Conservation (phyloP, 2,888 invertebrate species). For the Nephrotoma flavescens region DNA sequence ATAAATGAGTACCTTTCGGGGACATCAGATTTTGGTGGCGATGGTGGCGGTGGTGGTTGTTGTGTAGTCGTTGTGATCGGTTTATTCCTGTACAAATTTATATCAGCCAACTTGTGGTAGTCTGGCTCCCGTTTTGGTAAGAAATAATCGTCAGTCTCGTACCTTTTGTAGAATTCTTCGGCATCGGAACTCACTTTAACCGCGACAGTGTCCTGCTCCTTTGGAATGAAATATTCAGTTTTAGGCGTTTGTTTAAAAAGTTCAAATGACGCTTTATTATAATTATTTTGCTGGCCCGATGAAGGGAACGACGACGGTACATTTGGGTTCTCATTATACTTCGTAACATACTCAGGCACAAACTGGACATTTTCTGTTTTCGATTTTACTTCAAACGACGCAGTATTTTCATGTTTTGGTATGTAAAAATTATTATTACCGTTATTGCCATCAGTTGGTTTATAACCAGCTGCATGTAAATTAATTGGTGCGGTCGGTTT, state of each 20-base stretch:
- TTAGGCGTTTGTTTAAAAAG: background rate
- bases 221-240: background rate
- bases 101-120: background rate
- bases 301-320: background rate
- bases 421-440: background rate
- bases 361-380: background rate
- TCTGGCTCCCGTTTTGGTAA: background rate
- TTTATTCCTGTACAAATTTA: background rate
- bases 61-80: background rate
- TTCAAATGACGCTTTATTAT: background rate
- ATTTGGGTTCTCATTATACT: background rate
- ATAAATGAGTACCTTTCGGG: background rate
- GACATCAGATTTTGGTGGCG: background rate
- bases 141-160: background rate
- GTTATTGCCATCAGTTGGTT: background rate
- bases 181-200: background rate
- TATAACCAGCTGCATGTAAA: background rate
- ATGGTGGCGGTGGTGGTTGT: background rate
- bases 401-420: background rate
- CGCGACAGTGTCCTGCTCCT: background rate
- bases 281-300: background rate
- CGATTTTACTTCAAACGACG: constrained; percentile 2
- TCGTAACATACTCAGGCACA: background rate
- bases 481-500: background rate
- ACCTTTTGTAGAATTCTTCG: background rate